Conservation (phyloP, 1,140 invertebrate species). For the Charaxes varanes region DNA sequence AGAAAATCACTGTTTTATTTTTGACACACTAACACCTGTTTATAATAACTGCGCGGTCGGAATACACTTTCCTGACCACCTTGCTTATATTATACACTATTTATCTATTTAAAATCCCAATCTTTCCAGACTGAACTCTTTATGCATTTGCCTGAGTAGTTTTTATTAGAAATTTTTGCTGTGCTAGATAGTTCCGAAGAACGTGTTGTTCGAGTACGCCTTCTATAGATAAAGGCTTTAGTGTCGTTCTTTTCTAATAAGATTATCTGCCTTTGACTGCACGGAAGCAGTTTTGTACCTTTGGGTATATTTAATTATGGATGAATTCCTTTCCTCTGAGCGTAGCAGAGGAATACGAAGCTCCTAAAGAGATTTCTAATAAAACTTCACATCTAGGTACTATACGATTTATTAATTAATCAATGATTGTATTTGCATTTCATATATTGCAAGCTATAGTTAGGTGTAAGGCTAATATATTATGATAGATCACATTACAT, state of each 20-base stretch:
- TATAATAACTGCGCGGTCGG: constrained; percentile 16
- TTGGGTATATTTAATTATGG: constrained; percentile 26
- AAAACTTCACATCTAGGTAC: constrained; percentile 15
- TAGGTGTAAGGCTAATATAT: too few species aligned
- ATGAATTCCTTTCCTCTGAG: constrained; percentile 64
- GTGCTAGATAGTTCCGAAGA: constrained; percentile 10
- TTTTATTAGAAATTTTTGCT: constrained; percentile 18
- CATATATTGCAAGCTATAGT: constrained; percentile 21
- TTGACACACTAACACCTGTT: constrained; percentile 18
- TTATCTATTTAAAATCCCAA: constrained; percentile 1
- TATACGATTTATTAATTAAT: too few species aligned
- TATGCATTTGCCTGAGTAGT: constrained; percentile 3
- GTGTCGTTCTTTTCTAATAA: too few species aligned
- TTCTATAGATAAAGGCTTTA: too few species aligned
- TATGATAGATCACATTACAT: constrained; percentile 5
- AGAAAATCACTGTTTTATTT: constrained; percentile 35
- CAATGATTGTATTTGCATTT: constrained; percentile 21
- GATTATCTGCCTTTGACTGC: too few species aligned
- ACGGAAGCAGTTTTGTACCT: constrained; percentile 22
- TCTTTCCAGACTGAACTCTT: constrained; percentile 15
- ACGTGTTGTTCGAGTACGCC: too few species aligned
- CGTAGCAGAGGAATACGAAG: constrained; percentile 67
- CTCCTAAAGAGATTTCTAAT: constrained; percentile 31
- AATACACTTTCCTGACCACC: not conserved
- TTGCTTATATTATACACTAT: not conserved